phyloP scores from a whole-genome alignment of 2,113 vertebrate species.

The Gila orcuttii region DNA sequence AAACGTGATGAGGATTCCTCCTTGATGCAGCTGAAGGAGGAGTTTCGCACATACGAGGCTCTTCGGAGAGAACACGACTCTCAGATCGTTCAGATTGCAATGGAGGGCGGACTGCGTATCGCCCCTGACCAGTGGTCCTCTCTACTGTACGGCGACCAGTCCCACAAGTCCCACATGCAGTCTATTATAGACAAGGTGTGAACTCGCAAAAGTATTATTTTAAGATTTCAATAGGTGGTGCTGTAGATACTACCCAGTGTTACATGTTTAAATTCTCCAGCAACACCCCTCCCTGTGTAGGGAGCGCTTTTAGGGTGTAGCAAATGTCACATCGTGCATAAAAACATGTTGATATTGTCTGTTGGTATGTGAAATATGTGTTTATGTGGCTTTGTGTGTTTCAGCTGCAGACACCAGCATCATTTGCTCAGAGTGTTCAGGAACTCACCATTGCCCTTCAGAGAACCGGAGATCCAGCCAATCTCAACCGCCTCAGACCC shows the following conservation, averaged over 20 bases:
- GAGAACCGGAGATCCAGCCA: slow-evolving; percentile 96
- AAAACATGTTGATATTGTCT: neutral
- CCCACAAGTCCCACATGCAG: slow-evolving; percentile 99
- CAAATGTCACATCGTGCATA: neutral
- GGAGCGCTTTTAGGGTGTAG: neutral
- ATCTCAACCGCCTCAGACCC: slow-evolving; percentile 93
- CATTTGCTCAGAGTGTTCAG: slow-evolving; percentile 98
- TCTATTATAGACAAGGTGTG: slow-evolving; percentile 98
- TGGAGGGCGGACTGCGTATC: slow-evolving; percentile 96
- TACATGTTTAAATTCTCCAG: neutral
- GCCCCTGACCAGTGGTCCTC: slow-evolving; percentile 99
- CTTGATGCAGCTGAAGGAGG: slow-evolving; percentile 97
- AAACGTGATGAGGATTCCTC: slow-evolving; percentile 98
- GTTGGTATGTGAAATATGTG: neutral
- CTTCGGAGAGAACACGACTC: slow-evolving; percentile 96
- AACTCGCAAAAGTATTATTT: neutral
- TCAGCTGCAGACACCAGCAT: slow-evolving; percentile 98
- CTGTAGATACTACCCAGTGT: neutral
- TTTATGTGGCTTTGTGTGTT: slow-evolving; percentile 14
- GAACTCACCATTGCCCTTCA: slow-evolving; percentile 98
- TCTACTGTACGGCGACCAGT: slow-evolving; percentile 93
- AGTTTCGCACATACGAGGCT: slow-evolving; percentile 95
- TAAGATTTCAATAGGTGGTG: slow-evolving; percentile 23
- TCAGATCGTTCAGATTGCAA: slow-evolving; percentile 98
- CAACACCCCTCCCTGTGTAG: neutral